phyloP scores from a whole-genome alignment of 2,888 invertebrate species.

The Alviniconcha strummeri region DNA sequence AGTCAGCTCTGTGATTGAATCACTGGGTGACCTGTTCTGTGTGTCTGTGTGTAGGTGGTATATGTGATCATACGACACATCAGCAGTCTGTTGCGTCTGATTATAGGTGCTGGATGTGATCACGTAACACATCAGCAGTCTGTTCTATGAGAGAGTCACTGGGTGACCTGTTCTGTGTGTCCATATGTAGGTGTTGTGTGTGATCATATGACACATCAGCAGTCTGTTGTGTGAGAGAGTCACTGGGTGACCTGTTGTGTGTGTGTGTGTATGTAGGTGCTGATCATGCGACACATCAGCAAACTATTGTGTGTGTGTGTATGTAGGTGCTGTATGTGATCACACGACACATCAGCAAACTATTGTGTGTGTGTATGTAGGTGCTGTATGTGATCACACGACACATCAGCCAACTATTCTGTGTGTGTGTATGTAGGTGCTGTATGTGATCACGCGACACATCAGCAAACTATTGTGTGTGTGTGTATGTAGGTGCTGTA shows the following conservation, averaged over 20 bases:
- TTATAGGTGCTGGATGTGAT: not conserved
- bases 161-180: no score
- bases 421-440: not conserved
- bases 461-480: no score
- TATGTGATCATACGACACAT: no score
- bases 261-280: not conserved
- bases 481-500: slow-evolving; percentile 60
- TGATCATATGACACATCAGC: slow-evolving; percentile 70
- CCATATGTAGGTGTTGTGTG: slow-evolving; percentile 63
- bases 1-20: no score
- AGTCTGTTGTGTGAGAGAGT: slow-evolving; percentile 34
- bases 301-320: no score
- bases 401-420: no score
- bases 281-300: no score
- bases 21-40: no score
- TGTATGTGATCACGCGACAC: not conserved
- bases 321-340: not conserved
- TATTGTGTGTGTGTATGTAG: not conserved
- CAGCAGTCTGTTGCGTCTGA: no score
- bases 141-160: slow-evolving; percentile 36
- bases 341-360: no score
- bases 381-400: not conserved
- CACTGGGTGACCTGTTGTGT: no score
- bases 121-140: slow-evolving; percentile 18
- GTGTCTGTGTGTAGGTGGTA: not conserved